Percentiles rank a stretch among this genome's conserved stretches.
phyloP scores from a whole-genome alignment of 2,888 invertebrate genomes.

The Andricus quercusramuli region DNA sequence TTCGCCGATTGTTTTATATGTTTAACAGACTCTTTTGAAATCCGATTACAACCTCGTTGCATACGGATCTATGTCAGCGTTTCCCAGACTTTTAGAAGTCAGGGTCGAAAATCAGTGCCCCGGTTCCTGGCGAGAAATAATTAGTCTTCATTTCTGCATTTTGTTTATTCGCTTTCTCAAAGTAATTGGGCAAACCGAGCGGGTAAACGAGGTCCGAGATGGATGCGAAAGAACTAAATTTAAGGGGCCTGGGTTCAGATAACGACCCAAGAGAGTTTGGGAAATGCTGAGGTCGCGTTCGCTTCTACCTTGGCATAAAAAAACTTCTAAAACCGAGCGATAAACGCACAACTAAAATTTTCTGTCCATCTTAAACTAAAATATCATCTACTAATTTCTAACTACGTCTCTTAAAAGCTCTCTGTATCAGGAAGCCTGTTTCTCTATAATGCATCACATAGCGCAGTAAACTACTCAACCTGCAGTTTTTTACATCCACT shows the following conservation, averaged over 20 bases:
- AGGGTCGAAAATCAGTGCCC: slow-evolving; percentile 34
- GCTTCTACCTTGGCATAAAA: slow-evolving; percentile 13
- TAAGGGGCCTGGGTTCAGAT: slow-evolving; percentile 18
- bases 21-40: slow-evolving; percentile 14
- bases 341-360: slow-evolving; percentile 33
- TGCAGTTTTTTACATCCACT: not conserved
- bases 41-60: slow-evolving; percentile 31
- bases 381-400: slow-evolving; percentile 11
- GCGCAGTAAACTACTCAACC: slow-evolving; percentile 21
- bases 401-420: slow-evolving; percentile 5
- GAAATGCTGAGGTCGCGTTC: slow-evolving; percentile 12
- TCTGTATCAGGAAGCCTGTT: slow-evolving; percentile 22
- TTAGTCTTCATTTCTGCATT: slow-evolving; percentile 10
- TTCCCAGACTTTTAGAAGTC: slow-evolving; percentile 22
- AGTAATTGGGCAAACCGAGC: slow-evolving; percentile 22
- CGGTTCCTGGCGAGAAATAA: not conserved
- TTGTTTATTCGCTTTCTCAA: slow-evolving; percentile 29
- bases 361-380: slow-evolving; percentile 28
- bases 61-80: slow-evolving; percentile 23
- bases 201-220: slow-evolving; percentile 22
- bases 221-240: slow-evolving; percentile 27
- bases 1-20: not conserved
- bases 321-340: slow-evolving; percentile 26
- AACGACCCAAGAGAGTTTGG: slow-evolving; percentile 26
- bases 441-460: not conserved